These are phyloP conservation scores for Kuschelorhynchus macadamiae DNA, from an alignment of 2,888 invertebrate species.

Conservation along the genomic window DNA sequence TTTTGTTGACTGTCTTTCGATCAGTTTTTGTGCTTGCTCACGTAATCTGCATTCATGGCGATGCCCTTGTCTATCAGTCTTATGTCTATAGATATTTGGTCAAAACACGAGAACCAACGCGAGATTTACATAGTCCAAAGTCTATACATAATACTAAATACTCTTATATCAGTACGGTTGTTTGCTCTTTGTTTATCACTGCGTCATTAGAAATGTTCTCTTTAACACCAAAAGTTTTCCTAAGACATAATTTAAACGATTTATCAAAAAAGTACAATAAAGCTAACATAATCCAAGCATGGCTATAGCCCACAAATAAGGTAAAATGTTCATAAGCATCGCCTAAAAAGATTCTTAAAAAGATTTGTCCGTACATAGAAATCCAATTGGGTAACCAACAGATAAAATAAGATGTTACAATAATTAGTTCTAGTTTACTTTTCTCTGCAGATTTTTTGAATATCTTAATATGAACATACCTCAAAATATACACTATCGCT, in stretches of 20 bases:
- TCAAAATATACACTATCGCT: constrained; percentile 24
- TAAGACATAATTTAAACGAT: constrained; percentile 21
- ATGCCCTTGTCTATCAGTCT: too few species aligned
- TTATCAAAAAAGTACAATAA: constrained; percentile 35
- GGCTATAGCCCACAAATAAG: constrained; percentile 33
- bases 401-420: constrained; percentile 44
- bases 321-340: constrained; percentile 11
- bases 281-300: constrained; percentile 31
- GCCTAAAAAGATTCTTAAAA: constrained; percentile 5
- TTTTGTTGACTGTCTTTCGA: too few species aligned
- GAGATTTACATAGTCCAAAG: too few species aligned
- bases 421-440: constrained; percentile 31
- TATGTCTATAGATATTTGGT: too few species aligned
- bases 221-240: constrained; percentile 17
- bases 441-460: constrained; percentile 31
- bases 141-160: too few species aligned
- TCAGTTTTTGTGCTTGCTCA: too few species aligned
- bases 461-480: constrained; percentile 26
- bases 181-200: constrained; percentile 24
- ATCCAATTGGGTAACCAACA: constrained; percentile 47
- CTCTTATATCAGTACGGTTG: constrained; percentile 5
- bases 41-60: too few species aligned
- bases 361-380: constrained; percentile 22
- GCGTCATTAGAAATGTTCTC: background rate
- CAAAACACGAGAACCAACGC: too few species aligned